Evolutionary conservation across 1,140 invertebrate genomes (phyloP), one percentile per base, ranked within the genome.

Genomic region (Sycobia sp.): DNA sequence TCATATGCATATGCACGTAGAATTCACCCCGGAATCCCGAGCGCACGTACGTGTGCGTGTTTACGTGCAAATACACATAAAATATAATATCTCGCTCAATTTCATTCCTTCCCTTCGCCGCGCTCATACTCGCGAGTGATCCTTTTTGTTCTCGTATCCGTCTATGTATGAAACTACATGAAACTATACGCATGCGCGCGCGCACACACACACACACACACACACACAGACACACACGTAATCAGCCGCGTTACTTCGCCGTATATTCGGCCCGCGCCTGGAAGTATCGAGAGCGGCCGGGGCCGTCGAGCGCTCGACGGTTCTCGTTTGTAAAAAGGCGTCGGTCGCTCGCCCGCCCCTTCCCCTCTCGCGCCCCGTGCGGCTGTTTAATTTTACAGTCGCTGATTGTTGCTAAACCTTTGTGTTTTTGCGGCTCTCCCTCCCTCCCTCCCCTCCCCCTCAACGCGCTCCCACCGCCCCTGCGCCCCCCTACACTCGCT

Each of bases 11-110:
- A n/a, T n/a, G n/a, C n/a, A n/a, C n/a, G n/a, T n/a, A n/a, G n/a
- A n/a, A n/a, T n/a, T n/a, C n/a, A n/a, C 25, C 46, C 27, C 36
- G 46, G 29, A 8, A 16, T 7, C 16, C 27, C 56, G 56, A 11
- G 36, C 25, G 25, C 29, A 38, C 32, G 41, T n/a, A n/a, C 20
- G 50, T 54, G 41, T 34, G 13, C 51, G 23, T 63, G 56, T 63
- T 63, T 53, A 53, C 39, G 43, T 36, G 32, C 9, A 44, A 23
- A 36, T 41, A 39, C 50, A 56, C 61, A 56, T 63, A 63, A 63
- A 55, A 56, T 63, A 63, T n/a, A n/a, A n/a, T 56, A 56, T 63
- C 61, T 56, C 53, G 61, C 53, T 63, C 61, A 56, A 51, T 59
- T 59, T 65, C 62, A 50, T 53, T 65, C 62, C 54, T 53, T 65